Evolutionary conservation across 2,797 vertebrate species (phyloP), one percentile per base, ranked within the genome.

Genomic region (Ispidina lecontei): DNA sequence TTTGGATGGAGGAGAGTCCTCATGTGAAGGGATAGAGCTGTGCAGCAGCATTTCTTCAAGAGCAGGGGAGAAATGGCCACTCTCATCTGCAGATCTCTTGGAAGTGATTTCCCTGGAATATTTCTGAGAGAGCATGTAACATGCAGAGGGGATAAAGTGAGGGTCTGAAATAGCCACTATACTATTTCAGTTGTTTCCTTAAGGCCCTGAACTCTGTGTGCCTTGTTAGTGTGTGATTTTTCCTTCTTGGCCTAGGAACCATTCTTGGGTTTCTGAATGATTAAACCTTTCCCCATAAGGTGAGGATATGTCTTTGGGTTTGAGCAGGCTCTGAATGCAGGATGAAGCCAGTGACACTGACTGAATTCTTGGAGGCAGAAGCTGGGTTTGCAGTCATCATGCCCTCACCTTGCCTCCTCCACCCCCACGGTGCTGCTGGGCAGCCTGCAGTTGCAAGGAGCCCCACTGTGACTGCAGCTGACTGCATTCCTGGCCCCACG

Each of bases 381-480:
- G 9, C 3, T 12, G 58, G 14, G 23, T 43, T 84, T 65, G 29
- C 43, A 5, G 51, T 37, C 1, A 0, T 19, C 0, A 0, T 68
- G 20, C 31, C 68, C n/a, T 62, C 31, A 5, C 47, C 62, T 69
- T 46, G 58, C 2, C 21, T 39, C 4, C 55, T 74, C 13, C 20
- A 5, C 12, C 13, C 41, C 2, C 21, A 5, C 41, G 0, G 0
- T 17, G 41, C 41, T 84, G 59, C 68, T n/a, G 47, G 55, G 59
- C 13, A 68, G 15, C 28, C 29, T 21, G n/a, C 29, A 33, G 16
- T 44, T 44, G 8, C 10, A 17, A 14, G 10, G 29, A 44, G 41
- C 20, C 41, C 44, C 0, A 0, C 37, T 33, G 12, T 0, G 1
- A 26, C 55, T 1, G 0, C 63, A 46, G 39, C 65, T 80, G n/a